phyloP scores from a whole-genome alignment of 2,113 vertebrate species.

The Chionomys nivalis region DNA sequence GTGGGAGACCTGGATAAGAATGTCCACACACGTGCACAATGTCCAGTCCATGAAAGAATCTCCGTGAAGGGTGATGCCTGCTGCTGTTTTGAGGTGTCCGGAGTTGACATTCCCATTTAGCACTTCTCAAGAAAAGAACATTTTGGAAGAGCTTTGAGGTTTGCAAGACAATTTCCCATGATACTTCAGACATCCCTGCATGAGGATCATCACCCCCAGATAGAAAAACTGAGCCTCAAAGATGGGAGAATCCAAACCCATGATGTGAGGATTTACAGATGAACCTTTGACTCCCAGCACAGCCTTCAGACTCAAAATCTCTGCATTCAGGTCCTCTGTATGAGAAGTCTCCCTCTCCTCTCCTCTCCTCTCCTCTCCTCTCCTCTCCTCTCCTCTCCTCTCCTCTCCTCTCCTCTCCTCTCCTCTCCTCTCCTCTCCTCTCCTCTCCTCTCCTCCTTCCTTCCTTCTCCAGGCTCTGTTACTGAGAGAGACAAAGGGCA shows the following conservation, averaged over 20 bases:
- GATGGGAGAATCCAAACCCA: background rate
- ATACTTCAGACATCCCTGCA: background rate
- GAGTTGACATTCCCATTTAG: background rate
- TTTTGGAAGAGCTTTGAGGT: background rate
- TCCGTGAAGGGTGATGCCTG: background rate
- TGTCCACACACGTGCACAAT: fast-evolving
- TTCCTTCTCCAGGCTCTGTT: background rate
- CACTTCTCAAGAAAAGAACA: background rate
- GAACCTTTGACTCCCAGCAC: background rate
- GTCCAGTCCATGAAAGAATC: background rate
- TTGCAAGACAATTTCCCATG: background rate
- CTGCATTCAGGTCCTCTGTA: background rate
- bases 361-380: too few relatives aligned
- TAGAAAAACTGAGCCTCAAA: background rate
- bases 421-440: background rate
- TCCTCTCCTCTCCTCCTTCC: fast-evolving
- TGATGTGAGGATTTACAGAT: background rate
- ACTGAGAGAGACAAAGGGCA: background rate
- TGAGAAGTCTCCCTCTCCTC: background rate
- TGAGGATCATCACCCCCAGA: background rate
- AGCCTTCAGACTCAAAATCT: background rate
- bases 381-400: too few relatives aligned
- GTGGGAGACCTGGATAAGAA: background rate
- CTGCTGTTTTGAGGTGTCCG: background rate
- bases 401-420: background rate